A percentile compares a stretch with the other conserved stretches of the same genome.
phyloP scores from a whole-genome alignment of 2,113 vertebrate species.

The Centrocercus urophasianus region DNA sequence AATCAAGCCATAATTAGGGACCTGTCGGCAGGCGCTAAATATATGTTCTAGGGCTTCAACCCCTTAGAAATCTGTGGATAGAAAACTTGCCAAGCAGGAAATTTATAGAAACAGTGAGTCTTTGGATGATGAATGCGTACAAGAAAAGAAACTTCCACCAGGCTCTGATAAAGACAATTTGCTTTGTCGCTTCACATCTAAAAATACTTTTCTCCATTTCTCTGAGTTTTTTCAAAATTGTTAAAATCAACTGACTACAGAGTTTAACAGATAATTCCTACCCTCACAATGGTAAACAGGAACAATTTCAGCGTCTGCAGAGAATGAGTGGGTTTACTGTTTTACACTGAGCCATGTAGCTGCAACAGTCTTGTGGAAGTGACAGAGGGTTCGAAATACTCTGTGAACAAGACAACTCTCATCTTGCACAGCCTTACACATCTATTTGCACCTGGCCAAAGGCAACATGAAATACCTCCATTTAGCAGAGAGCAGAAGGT shows the following conservation, averaged over 20 bases:
- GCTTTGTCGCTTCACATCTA: background rate
- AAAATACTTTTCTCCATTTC: background rate
- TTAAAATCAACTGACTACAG: background rate
- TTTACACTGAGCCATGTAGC: background rate
- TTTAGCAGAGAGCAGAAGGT: background rate
- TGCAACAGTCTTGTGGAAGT: background rate
- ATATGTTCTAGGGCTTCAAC: conserved; percentile 65
- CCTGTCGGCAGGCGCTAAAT: conserved; percentile 69
- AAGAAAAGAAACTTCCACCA: conserved; percentile 44
- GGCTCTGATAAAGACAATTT: background rate
- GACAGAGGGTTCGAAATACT: background rate
- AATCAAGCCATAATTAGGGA: conserved; percentile 75
- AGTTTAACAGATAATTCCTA: background rate
- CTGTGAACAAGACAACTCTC: background rate
- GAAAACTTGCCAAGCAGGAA: conserved; percentile 65
- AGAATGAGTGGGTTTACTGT: background rate
- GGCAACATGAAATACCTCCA: background rate
- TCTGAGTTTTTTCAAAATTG: background rate
- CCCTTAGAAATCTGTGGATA: conserved; percentile 42
- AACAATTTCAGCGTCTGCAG: background rate
- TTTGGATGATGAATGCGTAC: conserved; percentile 18
- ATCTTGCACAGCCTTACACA: background rate
- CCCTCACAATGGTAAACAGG: background rate
- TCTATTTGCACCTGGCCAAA: background rate
- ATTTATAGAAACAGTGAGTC: conserved; percentile 31